Evolutionary conservation across 2,113 vertebrate genomes (phyloP).

Genomic region (Varanus salvator): DNA sequence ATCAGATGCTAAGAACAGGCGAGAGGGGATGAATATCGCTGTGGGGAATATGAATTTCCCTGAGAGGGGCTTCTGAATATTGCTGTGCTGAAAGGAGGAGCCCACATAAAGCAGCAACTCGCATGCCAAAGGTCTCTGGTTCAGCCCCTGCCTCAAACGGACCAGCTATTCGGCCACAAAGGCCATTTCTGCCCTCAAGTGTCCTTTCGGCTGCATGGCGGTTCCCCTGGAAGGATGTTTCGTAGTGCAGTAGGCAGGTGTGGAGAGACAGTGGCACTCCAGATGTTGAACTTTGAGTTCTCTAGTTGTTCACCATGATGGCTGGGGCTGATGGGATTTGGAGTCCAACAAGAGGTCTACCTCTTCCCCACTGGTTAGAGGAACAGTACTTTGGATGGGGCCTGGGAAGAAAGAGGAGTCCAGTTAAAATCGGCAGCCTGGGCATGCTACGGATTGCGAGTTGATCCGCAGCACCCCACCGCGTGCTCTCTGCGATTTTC

Average conservation of each 20-base stretch:
- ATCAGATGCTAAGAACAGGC: neutral
- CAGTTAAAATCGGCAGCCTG: neutral
- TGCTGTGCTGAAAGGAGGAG: neutral
- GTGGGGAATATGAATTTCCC: neutral
- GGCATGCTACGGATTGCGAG: rapidly evolving
- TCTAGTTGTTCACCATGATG: neutral
- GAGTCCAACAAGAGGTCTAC: neutral
- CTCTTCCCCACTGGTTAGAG: neutral
- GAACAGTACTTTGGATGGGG: neutral
- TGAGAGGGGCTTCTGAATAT: neutral
- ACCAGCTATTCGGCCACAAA: too few relatives aligned
- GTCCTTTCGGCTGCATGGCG: too few relatives aligned
- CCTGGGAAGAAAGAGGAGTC: neutral
- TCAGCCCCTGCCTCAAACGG: neutral
- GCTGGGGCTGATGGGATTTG: neutral
- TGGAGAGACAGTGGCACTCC: neutral
- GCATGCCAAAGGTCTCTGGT: neutral
- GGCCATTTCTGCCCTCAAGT: too few relatives aligned
- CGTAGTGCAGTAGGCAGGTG: neutral
- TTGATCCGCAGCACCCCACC: neutral
- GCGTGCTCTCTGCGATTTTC: neutral
- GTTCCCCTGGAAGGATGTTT: too few relatives aligned
- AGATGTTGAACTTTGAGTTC: neutral
- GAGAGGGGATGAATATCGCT: neutral
- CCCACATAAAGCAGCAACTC: neutral